Evolutionary conservation across 23 tunicate genomes (phyloP).

Genomic region (Aplidium turbinatum): DNA sequence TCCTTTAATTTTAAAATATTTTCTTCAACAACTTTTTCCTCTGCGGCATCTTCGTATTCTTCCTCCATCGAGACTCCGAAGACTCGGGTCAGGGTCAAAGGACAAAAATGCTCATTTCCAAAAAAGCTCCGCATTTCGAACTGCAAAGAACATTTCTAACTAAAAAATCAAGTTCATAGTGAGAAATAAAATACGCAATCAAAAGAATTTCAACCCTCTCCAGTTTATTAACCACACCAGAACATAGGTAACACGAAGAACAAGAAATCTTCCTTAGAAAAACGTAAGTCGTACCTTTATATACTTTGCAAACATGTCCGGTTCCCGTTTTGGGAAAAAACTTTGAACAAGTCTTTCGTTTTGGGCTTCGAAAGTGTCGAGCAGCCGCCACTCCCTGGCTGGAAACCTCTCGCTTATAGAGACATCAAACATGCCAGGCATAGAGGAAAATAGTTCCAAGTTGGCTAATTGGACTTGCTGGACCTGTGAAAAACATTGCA

Average conservation of each 20-base stretch:
- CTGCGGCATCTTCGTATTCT: conserved; percentile 70
- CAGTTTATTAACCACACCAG: not conserved
- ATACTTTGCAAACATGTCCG: conserved; percentile 84
- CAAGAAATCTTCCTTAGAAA: not conserved
- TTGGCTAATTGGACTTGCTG: conserved; percentile 83
- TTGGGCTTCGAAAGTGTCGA: conserved; percentile 80
- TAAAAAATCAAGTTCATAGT: too few species aligned
- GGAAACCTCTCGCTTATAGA: conserved; percentile 85
- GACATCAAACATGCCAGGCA: conserved; percentile 63
- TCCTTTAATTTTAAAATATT: too few species aligned
- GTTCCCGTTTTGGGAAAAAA: conserved; percentile 49
- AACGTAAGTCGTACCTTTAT: conserved; percentile 43
- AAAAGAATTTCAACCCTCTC: too few species aligned
- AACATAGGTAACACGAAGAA: not conserved
- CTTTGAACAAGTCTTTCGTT: conserved; percentile 77
- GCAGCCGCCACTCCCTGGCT: conserved; percentile 75
- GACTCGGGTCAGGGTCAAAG: conserved; percentile 76
- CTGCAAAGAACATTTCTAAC: conserved; percentile 35
- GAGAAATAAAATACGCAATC: too few species aligned
- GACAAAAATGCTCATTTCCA: conserved; percentile 95
- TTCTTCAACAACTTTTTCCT: too few species aligned
- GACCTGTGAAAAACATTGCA: conserved; percentile 27
- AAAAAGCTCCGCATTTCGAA: conserved; percentile 90
- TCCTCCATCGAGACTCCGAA: conserved; percentile 95
- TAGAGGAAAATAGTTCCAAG: conserved; percentile 81